These are phyloP conservation scores for Catotricha subobsoleta DNA, from an alignment of 2,888 invertebrate species.

Conservation along the genomic window DNA sequence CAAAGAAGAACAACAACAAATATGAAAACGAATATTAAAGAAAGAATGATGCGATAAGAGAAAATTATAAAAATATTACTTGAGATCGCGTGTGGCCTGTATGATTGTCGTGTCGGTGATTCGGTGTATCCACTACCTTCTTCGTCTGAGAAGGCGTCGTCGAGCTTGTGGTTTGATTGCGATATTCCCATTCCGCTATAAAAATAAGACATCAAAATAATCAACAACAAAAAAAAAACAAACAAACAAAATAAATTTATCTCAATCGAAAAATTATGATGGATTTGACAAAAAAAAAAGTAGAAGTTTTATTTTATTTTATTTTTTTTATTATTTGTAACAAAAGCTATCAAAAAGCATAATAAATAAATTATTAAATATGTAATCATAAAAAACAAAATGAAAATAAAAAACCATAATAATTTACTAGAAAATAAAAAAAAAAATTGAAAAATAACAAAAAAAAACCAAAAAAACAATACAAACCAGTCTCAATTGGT, in stretches of 20 bases:
- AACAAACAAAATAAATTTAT: not conserved
- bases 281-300: not conserved
- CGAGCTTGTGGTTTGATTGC: conserved; percentile 32
- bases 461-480: conserved; percentile 20
- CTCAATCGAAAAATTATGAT: conserved; percentile 10
- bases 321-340: not conserved
- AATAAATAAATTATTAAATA: not conserved
- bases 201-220: not conserved
- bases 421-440: conserved; percentile 12
- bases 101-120: conserved; percentile 32
- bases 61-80: conserved; percentile 18
- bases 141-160: conserved; percentile 80
- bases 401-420: conserved; percentile 11
- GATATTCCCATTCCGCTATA: conserved; percentile 32
- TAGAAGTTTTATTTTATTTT: not conserved
- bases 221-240: not conserved
- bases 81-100: conserved; percentile 37
- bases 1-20: not conserved
- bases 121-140: conserved; percentile 43
- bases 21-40: not conserved
- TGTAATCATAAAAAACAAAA: conserved; percentile 7
- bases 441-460: conserved; percentile 16
- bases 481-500: conserved; percentile 63
- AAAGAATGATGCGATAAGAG: too few relatives aligned
- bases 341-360: not conserved